Base-by-base conservation (phyloP, 2,888 invertebrate species). In the Teleogryllus oceanicus region DNA sequence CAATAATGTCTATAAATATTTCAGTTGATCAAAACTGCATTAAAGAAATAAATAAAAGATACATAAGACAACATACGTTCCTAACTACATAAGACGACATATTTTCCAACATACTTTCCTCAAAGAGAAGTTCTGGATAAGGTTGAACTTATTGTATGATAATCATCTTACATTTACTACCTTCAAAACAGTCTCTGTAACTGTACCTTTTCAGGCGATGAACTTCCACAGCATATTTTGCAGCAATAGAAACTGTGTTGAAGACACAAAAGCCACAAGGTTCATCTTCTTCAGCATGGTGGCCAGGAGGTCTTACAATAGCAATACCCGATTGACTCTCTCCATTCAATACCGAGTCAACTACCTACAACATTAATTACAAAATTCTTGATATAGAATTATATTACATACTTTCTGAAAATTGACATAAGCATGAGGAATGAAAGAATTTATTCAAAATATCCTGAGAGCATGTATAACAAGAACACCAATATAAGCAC, bases 231-330 rank as follows among this genome's bases (percentile, higher is more conserved):
- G 95, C 95, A 86, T 94, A 92, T 83, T 90, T 90, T 0, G 97
- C 96, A 4, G 94, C 96, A 24, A 95, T 88, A 0, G 94, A 94
- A 8, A 95, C 92, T 86, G 94, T 96, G 88, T 97, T 97, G 83
- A 96, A 92, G 81, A 96, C 91, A 84, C 98, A 98, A 88, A 97
- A 98, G 1, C 98, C 98, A 86, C 93, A 93, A 4, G 96, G 93
- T 24, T 89, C 85, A 83, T 91, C 91, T 18, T 88, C 86, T 85
- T 94, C 94, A 0, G 96, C 96, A 87, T 98, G 97, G 87, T 98
- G 97, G 13, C 82, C 82, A 0, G 97, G 97, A 0, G 96, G 96
- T 0, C 96, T 90, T 1, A 97, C 90, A 81, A 97, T 90, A 83
- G 96, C 97, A 3, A 95, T 91, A 0, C 95, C 97, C 81, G 92